Conservation (phyloP, 2,113 vertebrate genomes). For the Lutjanus erythropterus region DNA sequence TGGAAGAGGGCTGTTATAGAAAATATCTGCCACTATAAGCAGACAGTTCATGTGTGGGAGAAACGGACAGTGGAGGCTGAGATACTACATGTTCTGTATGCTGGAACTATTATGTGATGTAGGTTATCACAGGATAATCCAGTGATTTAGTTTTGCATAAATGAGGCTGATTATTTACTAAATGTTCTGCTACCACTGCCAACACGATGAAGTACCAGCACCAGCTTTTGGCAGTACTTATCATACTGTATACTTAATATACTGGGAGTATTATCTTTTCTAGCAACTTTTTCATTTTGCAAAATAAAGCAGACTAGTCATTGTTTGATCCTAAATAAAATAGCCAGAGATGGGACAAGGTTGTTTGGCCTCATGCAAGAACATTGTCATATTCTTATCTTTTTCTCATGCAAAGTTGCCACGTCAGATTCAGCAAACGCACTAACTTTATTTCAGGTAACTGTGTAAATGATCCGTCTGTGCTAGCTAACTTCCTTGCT, state of each 20-base stretch:
- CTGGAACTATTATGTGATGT: not conserved
- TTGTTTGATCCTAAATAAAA: no score
- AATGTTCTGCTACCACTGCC: not conserved
- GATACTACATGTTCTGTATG: not conserved
- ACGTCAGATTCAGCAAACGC: no score
- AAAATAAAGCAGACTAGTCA: no score
- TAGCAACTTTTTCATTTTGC: no score
- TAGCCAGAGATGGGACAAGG: no score
- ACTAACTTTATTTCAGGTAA: no score
- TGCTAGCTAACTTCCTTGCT: no score
- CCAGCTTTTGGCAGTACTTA: not conserved
- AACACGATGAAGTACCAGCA: not conserved
- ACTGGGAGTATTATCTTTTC: not conserved
- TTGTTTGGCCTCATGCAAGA: no score
- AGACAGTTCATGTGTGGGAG: not conserved
- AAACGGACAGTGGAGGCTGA: not conserved
- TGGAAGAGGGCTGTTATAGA: not conserved
- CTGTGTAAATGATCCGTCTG: no score
- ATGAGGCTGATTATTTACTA: not conserved
- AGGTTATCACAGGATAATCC: not conserved
- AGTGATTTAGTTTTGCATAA: not conserved
- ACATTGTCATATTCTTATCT: no score
- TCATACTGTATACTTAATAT: not conserved
- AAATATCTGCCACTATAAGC: not conserved
- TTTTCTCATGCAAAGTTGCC: no score